Conservation (phyloP, 2,888 invertebrate genomes). For the Leptopilina syphax region DNA sequence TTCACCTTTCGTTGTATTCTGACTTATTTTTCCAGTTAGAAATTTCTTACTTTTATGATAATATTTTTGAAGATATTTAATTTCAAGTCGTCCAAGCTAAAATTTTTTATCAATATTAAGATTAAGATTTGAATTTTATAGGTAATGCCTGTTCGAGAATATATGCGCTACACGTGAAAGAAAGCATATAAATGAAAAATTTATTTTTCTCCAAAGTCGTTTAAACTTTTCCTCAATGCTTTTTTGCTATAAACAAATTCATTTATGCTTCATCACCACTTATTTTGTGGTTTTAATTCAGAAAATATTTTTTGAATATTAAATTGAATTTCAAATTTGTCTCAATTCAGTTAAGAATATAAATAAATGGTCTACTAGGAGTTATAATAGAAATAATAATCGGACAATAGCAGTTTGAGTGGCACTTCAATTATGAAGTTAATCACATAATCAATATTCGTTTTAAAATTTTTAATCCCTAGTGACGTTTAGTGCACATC, state of each 20-base stretch:
- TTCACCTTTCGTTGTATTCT: background rate
- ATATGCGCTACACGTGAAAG: background rate
- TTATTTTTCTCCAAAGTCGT: background rate
- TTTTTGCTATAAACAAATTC: background rate
- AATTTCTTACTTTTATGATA: background rate
- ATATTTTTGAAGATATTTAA: background rate
- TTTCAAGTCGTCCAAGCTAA: background rate
- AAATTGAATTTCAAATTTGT: no score
- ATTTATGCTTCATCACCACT: no score
- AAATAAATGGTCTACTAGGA: no score
- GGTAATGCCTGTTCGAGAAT: background rate
- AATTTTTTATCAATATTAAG: background rate
- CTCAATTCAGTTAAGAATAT: no score
- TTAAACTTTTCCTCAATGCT: conserved; percentile 3
- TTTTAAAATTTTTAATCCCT: no score
- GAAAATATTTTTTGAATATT: no score
- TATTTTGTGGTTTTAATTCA: no score
- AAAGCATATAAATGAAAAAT: conserved; percentile 25
- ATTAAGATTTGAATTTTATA: conserved; percentile 1
- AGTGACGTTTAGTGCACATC: no score
- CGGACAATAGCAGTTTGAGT: no score
- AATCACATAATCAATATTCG: no score
- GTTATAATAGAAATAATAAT: no score
- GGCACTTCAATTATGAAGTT: no score
- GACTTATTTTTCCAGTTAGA: background rate